Evolutionary conservation across 2,888 invertebrate species (phyloP), one percentile per base, ranked within the genome.

Genomic region (Rhagonycha lutea): DNA sequence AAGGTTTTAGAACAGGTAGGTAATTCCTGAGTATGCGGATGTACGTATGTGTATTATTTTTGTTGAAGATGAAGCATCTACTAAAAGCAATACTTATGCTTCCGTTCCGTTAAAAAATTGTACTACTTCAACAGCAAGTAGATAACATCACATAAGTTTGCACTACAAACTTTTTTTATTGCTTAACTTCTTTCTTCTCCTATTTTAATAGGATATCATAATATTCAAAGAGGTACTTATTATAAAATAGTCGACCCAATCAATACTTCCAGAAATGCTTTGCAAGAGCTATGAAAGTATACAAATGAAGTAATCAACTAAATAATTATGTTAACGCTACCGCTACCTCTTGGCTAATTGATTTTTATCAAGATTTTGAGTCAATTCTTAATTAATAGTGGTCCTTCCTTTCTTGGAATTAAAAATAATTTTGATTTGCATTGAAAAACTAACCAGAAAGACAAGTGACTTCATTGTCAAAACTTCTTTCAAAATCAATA

Each of bases 111-210:
- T n/a, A n/a, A n/a, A n/a, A n/a, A n/a, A n/a, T n/a, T n/a, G n/a
- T n/a, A n/a, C n/a, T n/a, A n/a, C n/a, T n/a, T n/a, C n/a, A n/a
- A n/a, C n/a, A n/a, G n/a, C n/a, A n/a, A n/a, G n/a, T n/a, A 23
- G 1, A n/a, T 26, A 65, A n/a, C 3, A 11, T 18, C 11, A 23
- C 18, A 10, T 23, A 23, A 65, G 65, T 65, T 47, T n/a, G 7
- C 2, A 47, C 47, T 47, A 23, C 26, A 68, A 65, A 67, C 72
- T 72, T 75, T 79, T 80, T 80, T 79, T 80, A 80, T 79, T 78
- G 75, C 78, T 69, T 75, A 76, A 74, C 78, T 77, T 74, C 73
- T 75, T 78, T 80, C 80, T 75, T 80, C 79, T 70, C 73, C 70
- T 79, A 76, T 81, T 77, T 62, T 61, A 80, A 18, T 73, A 81